phyloP scores from a whole-genome alignment of 2,888 invertebrate species.

The Hydropsyche betteni region DNA sequence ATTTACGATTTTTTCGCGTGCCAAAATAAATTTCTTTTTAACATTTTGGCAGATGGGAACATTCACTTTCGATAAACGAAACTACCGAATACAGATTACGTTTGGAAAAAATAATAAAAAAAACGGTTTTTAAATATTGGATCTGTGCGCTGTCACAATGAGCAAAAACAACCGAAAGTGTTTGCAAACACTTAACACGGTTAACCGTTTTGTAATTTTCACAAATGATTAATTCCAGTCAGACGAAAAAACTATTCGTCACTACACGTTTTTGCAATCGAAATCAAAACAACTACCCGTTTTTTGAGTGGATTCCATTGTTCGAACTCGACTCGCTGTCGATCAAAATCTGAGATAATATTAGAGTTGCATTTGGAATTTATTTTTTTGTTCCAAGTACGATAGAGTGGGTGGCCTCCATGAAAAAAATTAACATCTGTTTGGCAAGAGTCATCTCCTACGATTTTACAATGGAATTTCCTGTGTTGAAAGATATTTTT shows the following conservation, averaged over 20 bases:
- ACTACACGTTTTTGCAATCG: slow-evolving; percentile 4
- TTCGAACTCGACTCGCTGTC: not conserved
- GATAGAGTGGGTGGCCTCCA: not conserved
- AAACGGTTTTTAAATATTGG: too few relatives aligned
- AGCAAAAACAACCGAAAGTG: too few relatives aligned
- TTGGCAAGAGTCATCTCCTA: slow-evolving; percentile 16
- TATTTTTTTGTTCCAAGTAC: not conserved
- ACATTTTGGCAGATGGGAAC: too few relatives aligned
- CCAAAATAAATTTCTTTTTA: too few relatives aligned
- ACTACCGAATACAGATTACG: too few relatives aligned
- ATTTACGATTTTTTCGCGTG: too few relatives aligned
- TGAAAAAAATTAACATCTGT: not conserved
- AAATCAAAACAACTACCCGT: slow-evolving; percentile 7
- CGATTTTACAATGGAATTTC: slow-evolving; percentile 19
- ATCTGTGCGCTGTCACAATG: too few relatives aligned
- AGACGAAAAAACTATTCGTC: not conserved
- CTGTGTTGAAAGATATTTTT: not conserved
- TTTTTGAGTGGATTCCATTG: not conserved
- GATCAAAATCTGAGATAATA: not conserved
- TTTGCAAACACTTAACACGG: not conserved
- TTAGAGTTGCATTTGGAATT: too few relatives aligned
- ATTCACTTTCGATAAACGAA: too few relatives aligned
- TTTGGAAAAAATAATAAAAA: too few relatives aligned
- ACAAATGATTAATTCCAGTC: not conserved
- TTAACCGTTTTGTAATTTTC: slow-evolving; percentile 8